phyloP scores from a whole-genome alignment of 1,140 invertebrate species.

The Sitodiplosis mosellana region DNA sequence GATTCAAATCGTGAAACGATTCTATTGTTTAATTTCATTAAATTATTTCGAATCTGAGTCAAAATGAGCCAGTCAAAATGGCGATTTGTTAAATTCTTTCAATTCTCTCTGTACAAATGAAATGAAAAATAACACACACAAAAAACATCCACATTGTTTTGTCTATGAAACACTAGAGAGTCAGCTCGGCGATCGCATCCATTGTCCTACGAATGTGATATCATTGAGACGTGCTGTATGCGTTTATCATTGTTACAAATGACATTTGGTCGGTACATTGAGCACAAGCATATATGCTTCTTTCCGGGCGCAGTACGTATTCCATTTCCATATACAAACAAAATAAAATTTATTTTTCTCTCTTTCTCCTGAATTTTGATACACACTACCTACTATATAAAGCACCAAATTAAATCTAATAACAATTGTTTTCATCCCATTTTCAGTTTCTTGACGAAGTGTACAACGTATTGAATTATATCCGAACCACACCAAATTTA shows the following conservation, averaged over 20 bases:
- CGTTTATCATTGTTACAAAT: conserved; percentile 68
- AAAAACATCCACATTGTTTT: too few relatives aligned
- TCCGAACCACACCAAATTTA: conserved; percentile 61
- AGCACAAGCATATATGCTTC: conserved; percentile 75
- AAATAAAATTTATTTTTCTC: conserved; percentile 1
- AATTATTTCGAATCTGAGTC: too few relatives aligned
- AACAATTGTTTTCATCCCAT: conserved; percentile 9
- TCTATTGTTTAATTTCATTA: not conserved
- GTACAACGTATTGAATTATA: conserved; percentile 60
- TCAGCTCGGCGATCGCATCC: conserved; percentile 68
- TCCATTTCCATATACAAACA: conserved; percentile 3
- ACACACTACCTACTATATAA: not conserved
- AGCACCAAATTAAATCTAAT: not conserved
- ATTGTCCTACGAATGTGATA: conserved; percentile 69
- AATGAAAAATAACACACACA: too few relatives aligned
- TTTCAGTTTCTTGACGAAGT: conserved; percentile 46
- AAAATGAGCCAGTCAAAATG: too few relatives aligned
- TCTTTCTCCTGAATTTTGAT: not conserved
- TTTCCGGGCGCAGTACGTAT: conserved; percentile 66
- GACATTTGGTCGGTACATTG: conserved; percentile 82
- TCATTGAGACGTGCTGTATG: conserved; percentile 79
- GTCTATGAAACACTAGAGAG: conserved; percentile 30
- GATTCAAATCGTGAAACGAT: not conserved
- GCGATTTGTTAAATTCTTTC: too few relatives aligned
- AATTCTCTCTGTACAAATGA: too few relatives aligned